phyloP scores from a whole-genome alignment of 2,113 vertebrate species.

The Tiliqua scincoides region DNA sequence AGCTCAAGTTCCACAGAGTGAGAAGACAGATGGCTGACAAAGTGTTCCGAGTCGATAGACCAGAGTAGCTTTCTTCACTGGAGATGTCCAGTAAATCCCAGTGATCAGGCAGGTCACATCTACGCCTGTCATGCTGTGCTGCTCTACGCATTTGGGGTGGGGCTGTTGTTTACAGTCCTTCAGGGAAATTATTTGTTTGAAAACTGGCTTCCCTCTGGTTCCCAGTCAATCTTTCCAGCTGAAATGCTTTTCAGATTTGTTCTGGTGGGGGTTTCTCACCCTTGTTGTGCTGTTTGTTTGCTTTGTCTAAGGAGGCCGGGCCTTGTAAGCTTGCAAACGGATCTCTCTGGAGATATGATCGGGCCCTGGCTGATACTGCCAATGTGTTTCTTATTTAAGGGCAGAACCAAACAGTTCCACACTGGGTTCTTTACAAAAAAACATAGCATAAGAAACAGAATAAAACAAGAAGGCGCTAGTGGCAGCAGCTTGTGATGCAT shows the following conservation, averaged over 20 bases:
- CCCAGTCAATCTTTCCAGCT: slow-evolving; percentile 5
- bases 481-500: not conserved
- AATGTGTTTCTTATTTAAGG: slow-evolving; percentile 1
- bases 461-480: not conserved
- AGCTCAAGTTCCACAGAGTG: not conserved
- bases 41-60: not conserved
- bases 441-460: not conserved
- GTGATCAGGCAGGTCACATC: not conserved
- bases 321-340: not conserved
- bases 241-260: slow-evolving; percentile 27
- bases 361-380: not conserved
- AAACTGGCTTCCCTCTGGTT: slow-evolving; percentile 2
- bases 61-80: no score
- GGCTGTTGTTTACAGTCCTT: not conserved
- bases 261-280: not conserved
- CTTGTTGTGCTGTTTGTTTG: not conserved
- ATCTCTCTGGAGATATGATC: not conserved
- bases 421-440: not conserved
- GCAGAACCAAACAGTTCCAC: slow-evolving; percentile 20
- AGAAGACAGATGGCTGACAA: not conserved
- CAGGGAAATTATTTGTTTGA: slow-evolving; percentile 5
- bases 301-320: not conserved
- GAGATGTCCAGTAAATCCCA: not conserved
- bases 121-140: not conserved
- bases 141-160: not conserved